phyloP scores from a whole-genome alignment of 2,113 vertebrate species.

The Odobenus rosmarus region DNA sequence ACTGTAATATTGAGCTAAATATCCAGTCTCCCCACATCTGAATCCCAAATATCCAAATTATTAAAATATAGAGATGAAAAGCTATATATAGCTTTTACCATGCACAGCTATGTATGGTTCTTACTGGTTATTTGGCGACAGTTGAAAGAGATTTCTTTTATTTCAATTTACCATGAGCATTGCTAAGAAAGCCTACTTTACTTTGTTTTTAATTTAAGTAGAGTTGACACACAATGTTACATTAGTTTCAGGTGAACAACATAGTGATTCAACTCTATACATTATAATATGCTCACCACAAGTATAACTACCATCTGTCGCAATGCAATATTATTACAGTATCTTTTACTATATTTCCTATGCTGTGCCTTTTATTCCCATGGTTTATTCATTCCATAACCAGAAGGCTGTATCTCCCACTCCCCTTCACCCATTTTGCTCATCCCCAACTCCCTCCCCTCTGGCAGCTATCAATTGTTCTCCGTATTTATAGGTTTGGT shows the following conservation, averaged over 20 bases:
- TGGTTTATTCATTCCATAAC: background rate
- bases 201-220: background rate
- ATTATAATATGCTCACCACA: background rate
- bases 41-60: conserved; percentile 40
- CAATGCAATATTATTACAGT: background rate
- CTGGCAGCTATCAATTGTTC: background rate
- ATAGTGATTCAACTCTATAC: background rate
- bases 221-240: background rate
- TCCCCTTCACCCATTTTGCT: background rate
- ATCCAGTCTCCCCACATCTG: background rate
- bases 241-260: background rate
- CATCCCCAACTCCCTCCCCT: background rate
- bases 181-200: background rate
- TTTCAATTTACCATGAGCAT: conserved; percentile 31
- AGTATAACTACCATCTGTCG: background rate
- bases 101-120: background rate
- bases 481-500: background rate
- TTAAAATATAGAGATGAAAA: background rate
- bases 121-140: background rate
- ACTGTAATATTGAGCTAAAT: background rate
- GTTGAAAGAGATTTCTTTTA: background rate
- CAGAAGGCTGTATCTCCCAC: background rate
- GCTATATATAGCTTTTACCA: background rate
- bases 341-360: background rate
- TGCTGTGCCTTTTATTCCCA: background rate